These are phyloP conservation scores for Platysternon megacephalum DNA, from an alignment of 2,113 vertebrate species.

Conservation along the genomic window DNA sequence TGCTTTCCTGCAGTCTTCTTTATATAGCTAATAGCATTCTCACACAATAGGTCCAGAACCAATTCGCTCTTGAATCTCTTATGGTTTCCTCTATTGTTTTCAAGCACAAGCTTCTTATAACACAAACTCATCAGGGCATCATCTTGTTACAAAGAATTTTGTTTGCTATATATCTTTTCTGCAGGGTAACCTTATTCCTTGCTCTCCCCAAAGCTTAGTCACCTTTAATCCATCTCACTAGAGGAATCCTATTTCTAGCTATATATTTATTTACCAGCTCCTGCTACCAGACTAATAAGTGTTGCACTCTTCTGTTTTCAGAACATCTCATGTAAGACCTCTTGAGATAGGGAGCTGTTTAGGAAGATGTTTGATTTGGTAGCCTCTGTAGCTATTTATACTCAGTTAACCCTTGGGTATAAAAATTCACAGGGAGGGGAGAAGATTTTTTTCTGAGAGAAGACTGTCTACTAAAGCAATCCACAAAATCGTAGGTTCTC, in stretches of 20 bases:
- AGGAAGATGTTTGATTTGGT: neutral
- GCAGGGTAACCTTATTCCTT: neutral
- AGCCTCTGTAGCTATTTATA: neutral
- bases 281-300: neutral
- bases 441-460: fast-evolving
- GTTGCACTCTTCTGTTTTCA: neutral
- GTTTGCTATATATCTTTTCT: neutral
- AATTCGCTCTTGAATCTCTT: neutral
- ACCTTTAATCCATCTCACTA: neutral
- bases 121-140: neutral
- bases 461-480: neutral
- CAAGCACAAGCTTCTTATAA: neutral
- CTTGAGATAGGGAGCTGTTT: neutral
- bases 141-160: neutral
- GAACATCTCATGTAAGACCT: neutral
- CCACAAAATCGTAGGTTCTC: neutral
- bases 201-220: neutral
- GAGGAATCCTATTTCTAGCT: neutral
- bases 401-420: neutral
- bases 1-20: neutral
- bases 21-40: neutral
- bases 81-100: neutral
- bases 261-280: neutral
- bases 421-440: neutral
- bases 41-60: neutral